A percentile compares a stretch with the other conserved stretches of the same genome.
These are phyloP conservation scores for Gallinago nigripennis DNA, from an alignment of 2,797 vertebrate species.

Conservation along the genomic window DNA sequence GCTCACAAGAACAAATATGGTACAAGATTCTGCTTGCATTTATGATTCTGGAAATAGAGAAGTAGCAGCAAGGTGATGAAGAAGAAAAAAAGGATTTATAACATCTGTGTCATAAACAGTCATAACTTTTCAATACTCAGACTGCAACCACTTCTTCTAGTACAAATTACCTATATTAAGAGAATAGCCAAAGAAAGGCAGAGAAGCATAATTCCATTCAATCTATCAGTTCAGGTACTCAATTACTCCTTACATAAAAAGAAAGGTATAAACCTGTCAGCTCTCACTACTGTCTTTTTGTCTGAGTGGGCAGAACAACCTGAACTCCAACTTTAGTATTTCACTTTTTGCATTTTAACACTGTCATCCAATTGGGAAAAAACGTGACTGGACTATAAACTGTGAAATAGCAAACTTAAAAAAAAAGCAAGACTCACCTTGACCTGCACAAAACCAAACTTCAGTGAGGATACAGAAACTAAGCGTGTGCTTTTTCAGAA, in stretches of 20 bases:
- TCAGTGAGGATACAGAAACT: neutral
- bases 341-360: neutral
- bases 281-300: conserved; percentile 1
- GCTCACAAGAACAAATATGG: neutral
- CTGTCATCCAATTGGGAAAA: neutral
- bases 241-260: neutral
- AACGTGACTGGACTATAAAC: neutral
- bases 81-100: neutral
- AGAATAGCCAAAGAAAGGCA: neutral
- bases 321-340: neutral
- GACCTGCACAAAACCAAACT: neutral
- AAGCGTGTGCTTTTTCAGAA: neutral
- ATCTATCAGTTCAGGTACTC: neutral
- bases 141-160: neutral
- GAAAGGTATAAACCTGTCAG: neutral
- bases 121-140: neutral
- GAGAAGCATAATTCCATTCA: neutral
- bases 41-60: neutral
- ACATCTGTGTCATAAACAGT: neutral
- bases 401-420: neutral
- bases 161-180: conserved; percentile 13
- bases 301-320: conserved; percentile 4
- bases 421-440: neutral
- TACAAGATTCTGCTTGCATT: neutral
- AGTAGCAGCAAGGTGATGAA: neutral